phyloP scores from a whole-genome alignment of 2,888 invertebrate genomes.

The Pardosa pseudoannulata region DNA sequence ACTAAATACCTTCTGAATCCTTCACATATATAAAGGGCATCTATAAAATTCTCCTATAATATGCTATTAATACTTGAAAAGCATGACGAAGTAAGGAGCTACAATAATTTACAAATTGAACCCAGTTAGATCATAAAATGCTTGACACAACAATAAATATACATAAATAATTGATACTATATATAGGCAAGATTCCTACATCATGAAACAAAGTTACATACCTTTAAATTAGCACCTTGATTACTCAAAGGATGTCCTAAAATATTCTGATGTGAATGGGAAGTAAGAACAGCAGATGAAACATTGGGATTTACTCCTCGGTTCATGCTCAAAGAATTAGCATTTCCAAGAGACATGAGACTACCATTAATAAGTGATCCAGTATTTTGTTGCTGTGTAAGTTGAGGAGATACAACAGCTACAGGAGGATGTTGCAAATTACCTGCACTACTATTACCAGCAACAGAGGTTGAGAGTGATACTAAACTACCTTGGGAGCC shows the following conservation, averaged over 20 bases:
- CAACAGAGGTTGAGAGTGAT: constrained; percentile 63
- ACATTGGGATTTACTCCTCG: constrained; percentile 57
- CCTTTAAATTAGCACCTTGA: constrained; percentile 73
- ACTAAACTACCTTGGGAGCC: constrained; percentile 65
- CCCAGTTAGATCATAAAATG: too few species aligned
- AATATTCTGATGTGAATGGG: constrained; percentile 73
- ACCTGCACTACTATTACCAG: constrained; percentile 39
- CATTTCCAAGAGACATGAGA: constrained; percentile 73
- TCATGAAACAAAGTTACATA: too few species aligned
- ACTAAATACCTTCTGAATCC: too few species aligned
- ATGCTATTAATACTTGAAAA: too few species aligned
- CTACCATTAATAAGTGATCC: constrained; percentile 77
- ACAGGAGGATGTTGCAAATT: constrained; percentile 37
- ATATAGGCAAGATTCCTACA: too few species aligned
- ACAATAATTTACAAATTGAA: too few species aligned
- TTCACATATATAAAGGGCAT: too few species aligned
- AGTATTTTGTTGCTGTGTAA: constrained; percentile 65
- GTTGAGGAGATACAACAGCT: constrained; percentile 44
- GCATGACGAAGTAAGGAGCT: too few species aligned
- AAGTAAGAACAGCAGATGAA: constrained; percentile 67
- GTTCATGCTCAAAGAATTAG: constrained; percentile 55
- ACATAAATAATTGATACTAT: too few species aligned
- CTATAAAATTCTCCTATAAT: too few species aligned
- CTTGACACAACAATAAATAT: too few species aligned
- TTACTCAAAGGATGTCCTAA: constrained; percentile 73